These are phyloP conservation scores for Ceriagrion tenellum DNA, from an alignment of 2,888 invertebrate genomes.

Conservation along the genomic window DNA sequence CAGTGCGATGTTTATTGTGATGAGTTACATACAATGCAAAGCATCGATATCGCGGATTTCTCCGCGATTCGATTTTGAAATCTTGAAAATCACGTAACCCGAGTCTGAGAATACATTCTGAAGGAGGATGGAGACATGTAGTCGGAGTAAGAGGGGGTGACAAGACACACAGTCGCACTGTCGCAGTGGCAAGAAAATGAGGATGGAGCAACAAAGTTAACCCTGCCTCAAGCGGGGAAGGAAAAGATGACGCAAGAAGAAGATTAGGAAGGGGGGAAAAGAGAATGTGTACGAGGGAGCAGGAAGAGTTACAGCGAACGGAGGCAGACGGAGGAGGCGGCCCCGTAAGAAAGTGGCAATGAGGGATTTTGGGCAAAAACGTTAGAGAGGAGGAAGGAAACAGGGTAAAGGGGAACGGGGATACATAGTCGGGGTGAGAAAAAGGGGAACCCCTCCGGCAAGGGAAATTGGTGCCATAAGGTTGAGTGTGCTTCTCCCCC, in stretches of 20 bases:
- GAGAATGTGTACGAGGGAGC: neutral
- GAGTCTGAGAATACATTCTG: neutral
- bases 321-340: neutral
- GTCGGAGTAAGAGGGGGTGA: neutral
- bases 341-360: slow-evolving; percentile 38
- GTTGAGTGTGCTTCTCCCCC: neutral
- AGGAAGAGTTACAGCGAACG: neutral
- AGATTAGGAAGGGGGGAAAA: neutral
- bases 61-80: too few species aligned
- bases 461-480: slow-evolving; percentile 26
- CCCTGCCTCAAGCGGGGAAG: neutral
- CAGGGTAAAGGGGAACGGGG: neutral
- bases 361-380: neutral
- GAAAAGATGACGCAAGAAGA: neutral
- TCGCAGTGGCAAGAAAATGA: neutral
- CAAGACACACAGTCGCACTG: neutral
- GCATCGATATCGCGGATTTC: too few species aligned
- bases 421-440: neutral
- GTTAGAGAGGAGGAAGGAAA: neutral
- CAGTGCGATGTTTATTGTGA: too few species aligned
- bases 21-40: too few species aligned
- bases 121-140: neutral
- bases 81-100: too few species aligned
- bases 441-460: neutral
- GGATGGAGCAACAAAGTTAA: neutral